Conservation (phyloP, 2,113 vertebrate species). For the Serilophus lunatus region DNA sequence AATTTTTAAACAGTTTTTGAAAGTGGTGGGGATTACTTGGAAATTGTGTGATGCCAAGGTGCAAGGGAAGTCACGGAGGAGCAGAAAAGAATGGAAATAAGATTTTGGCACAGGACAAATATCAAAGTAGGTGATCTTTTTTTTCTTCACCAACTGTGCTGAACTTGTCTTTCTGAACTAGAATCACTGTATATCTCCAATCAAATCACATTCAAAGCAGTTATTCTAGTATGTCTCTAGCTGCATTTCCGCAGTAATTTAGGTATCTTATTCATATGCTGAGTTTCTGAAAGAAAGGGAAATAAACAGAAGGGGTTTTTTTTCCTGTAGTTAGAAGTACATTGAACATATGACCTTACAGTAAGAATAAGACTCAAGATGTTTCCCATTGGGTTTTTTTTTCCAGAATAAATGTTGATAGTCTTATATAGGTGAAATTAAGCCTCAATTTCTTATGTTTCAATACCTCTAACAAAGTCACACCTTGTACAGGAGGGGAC, state of each 20-base stretch:
- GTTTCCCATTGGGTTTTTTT: neutral
- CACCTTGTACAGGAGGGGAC: neutral
- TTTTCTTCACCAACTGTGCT: neutral
- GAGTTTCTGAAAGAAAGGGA: neutral
- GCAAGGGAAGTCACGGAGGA: neutral
- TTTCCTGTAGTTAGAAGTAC: neutral
- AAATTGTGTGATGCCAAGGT: neutral
- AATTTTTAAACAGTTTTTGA: constrained; percentile 21
- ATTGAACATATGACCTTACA: neutral
- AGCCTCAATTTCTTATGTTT: neutral
- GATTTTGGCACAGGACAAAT: constrained; percentile 1
- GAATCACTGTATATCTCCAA: constrained; percentile 14
- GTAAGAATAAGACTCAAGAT: neutral
- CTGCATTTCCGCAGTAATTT: constrained; percentile 17
- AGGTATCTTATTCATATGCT: neutral
- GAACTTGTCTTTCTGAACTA: constrained; percentile 29
- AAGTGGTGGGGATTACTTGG: neutral
- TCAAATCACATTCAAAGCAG: constrained; percentile 33
- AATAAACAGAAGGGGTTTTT: neutral
- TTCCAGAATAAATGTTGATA: neutral
- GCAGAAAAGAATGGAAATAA: neutral
- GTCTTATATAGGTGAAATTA: neutral
- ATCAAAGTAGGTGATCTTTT: neutral
- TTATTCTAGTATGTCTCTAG: constrained; percentile 1
- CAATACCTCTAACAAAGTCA: neutral